These are phyloP conservation scores for Cisticola juncidis DNA, from an alignment of 2,113 vertebrate species.

Conservation along the genomic window DNA sequence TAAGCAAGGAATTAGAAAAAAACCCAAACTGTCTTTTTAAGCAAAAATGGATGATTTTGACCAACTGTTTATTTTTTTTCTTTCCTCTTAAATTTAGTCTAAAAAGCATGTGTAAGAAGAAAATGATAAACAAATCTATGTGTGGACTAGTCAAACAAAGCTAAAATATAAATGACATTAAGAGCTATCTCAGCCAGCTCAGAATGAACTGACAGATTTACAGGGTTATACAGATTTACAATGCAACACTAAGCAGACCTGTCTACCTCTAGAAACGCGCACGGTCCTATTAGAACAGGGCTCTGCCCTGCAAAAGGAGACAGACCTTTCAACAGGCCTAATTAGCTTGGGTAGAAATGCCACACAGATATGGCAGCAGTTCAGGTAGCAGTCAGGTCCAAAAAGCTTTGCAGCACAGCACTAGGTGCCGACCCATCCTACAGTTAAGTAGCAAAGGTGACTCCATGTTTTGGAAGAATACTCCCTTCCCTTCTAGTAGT, in stretches of 20 bases:
- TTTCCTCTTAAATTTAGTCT: background rate
- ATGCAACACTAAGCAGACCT: background rate
- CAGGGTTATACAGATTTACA: no score
- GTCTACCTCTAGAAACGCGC: background rate
- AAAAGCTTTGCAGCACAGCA: background rate
- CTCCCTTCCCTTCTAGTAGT: background rate
- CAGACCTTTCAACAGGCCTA: background rate
- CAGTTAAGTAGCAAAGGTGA: background rate
- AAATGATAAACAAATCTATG: background rate
- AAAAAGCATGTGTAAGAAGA: background rate
- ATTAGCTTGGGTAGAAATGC: background rate
- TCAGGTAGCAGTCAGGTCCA: background rate
- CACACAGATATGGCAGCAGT: background rate
- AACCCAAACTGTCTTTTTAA: background rate
- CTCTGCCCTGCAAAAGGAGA: background rate
- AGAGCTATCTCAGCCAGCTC: background rate
- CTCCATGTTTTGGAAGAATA: background rate
- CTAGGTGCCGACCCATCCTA: background rate
- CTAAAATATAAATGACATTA: background rate
- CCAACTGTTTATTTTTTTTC: background rate
- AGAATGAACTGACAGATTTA: slow-evolving; percentile 1
- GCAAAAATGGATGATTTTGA: background rate
- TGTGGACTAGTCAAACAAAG: background rate
- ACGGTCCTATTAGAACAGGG: background rate
- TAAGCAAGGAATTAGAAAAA: background rate